These are phyloP conservation scores for Spodoptera picta DNA, from an alignment of 2,888 invertebrate genomes.

Conservation along the genomic window DNA sequence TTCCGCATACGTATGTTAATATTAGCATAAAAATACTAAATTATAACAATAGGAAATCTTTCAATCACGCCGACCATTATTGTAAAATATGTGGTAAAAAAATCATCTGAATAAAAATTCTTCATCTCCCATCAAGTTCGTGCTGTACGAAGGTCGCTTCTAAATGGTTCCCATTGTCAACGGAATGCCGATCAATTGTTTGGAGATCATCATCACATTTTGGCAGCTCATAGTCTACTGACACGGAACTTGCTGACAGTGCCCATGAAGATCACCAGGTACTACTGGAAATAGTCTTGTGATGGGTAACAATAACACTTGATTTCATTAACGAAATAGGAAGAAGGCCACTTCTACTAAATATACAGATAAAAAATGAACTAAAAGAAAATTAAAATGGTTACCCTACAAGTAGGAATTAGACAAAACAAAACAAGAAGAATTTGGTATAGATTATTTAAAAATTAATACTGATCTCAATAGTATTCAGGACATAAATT, in stretches of 20 bases:
- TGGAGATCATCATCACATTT: slow-evolving; percentile 17
- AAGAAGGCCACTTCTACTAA: no score
- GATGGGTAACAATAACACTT: no score
- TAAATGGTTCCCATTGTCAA: slow-evolving; percentile 18
- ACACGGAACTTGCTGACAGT: not conserved
- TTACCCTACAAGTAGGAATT: no score
- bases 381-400: no score
- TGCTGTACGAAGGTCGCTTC: slow-evolving; percentile 26
- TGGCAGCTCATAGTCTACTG: slow-evolving; percentile 4
- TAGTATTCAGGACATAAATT: no score
- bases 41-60: slow-evolving; percentile 22
- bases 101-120: slow-evolving; percentile 7
- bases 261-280: not conserved
- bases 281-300: no score
- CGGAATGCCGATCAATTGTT: slow-evolving; percentile 15
- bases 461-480: no score
- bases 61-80: slow-evolving; percentile 20
- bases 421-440: no score
- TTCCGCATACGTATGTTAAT: slow-evolving; percentile 47
- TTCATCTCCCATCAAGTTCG: slow-evolving; percentile 9
- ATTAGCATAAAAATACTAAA: slow-evolving; percentile 19
- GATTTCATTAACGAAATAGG: no score
- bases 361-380: no score
- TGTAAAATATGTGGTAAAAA: slow-evolving; percentile 11
- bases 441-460: no score